Percentiles rank a stretch among this genome's conserved stretches.
These are phyloP conservation scores for Isaurus tuberculatus DNA, from an alignment of 92 coral and sea anemone genomes.

Conservation along the genomic window DNA sequence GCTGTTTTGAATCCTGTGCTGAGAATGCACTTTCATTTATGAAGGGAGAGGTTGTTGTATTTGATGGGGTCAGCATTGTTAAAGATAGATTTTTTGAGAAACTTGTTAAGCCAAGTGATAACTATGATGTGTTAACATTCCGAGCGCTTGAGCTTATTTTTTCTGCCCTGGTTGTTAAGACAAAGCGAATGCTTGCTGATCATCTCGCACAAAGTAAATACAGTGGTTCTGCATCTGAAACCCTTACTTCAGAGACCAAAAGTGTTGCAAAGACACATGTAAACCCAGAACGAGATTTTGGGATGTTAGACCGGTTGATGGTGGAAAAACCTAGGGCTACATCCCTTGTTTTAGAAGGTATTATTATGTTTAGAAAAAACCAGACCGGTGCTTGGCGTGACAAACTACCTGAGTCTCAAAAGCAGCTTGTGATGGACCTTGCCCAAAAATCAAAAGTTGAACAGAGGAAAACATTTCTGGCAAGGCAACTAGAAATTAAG, in stretches of 20 bases:
- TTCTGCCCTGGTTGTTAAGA: slow-evolving; percentile 25
- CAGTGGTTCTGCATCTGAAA: slow-evolving; percentile 3
- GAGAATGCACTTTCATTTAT: slow-evolving; percentile 11
- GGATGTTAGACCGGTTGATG: neutral
- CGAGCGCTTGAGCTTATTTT: slow-evolving; percentile 11
- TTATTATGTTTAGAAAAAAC: slow-evolving; percentile 14
- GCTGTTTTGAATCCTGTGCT: slow-evolving; percentile 30
- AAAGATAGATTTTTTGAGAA: slow-evolving; percentile 10
- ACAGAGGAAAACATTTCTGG: neutral
- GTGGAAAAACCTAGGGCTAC: slow-evolving; percentile 27
- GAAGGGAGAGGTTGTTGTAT: slow-evolving; percentile 25
- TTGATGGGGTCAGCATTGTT: neutral
- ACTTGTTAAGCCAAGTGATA: neutral
- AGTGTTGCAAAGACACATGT: slow-evolving; percentile 31
- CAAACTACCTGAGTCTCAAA: neutral
- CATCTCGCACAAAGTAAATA: neutral
- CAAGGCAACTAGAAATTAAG: neutral
- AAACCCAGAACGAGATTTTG: slow-evolving; percentile 27
- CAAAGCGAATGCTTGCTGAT: slow-evolving; percentile 5
- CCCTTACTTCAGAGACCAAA: neutral
- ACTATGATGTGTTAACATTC: slow-evolving; percentile 27
- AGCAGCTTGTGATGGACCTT: neutral
- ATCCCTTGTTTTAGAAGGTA: slow-evolving; percentile 29
- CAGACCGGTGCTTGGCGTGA: slow-evolving; percentile 15
- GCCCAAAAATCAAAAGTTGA: slow-evolving; percentile 19